Evolutionary conservation across 2,888 invertebrate species (phyloP), one percentile per base, ranked within the genome.

Genomic region (Altica lythri): DNA sequence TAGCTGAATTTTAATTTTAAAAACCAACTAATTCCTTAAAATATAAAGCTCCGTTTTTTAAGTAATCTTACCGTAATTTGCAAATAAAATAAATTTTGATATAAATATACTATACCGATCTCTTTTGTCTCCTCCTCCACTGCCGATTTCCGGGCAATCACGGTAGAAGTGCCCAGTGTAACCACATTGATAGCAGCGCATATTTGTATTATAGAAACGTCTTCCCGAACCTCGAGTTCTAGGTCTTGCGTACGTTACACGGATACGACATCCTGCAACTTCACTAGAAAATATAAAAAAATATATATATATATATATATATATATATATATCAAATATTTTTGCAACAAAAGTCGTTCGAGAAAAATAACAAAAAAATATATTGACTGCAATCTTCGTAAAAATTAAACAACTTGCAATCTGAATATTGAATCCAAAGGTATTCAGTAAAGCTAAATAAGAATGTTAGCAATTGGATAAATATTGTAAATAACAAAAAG

Each of bases 131-230:
- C 68, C 68, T 22, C 73, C 70, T 19, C 73, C 74, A 48, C 72
- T 73, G n/a, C n/a, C n/a, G 59, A 75, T 63, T 48, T 79, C 79
- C 0, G 78, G 78, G 61, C 83, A 83, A 66, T 82, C 81, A 47
- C 82, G 69, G 47, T 81, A 81, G 69, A 83, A 83, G 66, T 83
- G 82, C 6, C 82, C 82, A 25, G 77, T 74, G 58, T 80, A 79
- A 9, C 82, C 82, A 68, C 82, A 83, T 64, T 81, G 80, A 67
- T 82, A 83, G 68, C 82, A 83, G 27, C 82, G 69, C 76, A 81
- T 77, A 63, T 80, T 80, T 38, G 80, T 79, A 64, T 81, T 81
- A 71, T 80, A 82, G 53, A 78, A 78, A 37, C 79, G 68, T 29
- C 78, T 67, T 3, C 79, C 78, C 9, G 76, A 74, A 10, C 79